Conservation (phyloP, 2,888 invertebrate species). For the Hypomecis atomaria region DNA sequence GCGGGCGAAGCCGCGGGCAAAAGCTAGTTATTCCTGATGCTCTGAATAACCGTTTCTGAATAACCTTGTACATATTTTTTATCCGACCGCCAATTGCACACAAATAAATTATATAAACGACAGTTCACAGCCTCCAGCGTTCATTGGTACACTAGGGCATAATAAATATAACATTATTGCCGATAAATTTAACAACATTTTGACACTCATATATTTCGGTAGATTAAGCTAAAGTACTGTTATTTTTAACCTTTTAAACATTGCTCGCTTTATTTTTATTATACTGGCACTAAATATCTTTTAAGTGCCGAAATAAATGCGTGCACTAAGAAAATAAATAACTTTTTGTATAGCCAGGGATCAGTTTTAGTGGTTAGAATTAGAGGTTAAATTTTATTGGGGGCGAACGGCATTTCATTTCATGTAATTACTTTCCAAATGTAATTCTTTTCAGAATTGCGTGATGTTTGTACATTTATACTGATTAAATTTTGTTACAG, state of each 20-base stretch:
- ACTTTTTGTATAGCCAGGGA: background rate
- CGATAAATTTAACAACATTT: conserved; percentile 22
- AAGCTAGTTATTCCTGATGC: too few species aligned
- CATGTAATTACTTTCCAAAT: too few species aligned
- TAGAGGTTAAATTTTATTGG: too few species aligned
- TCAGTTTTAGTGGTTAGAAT: background rate
- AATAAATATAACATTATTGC: conserved; percentile 20
- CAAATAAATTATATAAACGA: conserved; percentile 18
- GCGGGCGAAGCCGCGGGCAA: too few species aligned
- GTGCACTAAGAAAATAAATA: background rate
- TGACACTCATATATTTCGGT: conserved; percentile 12
- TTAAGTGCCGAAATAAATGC: background rate
- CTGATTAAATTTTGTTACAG: too few species aligned
- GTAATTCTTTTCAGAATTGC: too few species aligned
- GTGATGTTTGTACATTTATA: too few species aligned
- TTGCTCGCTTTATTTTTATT: background rate
- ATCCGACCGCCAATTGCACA: background rate
- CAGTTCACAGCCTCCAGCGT: conserved; percentile 13
- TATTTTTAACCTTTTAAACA: background rate
- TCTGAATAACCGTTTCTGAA: too few species aligned
- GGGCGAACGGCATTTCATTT: too few species aligned
- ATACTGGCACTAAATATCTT: background rate
- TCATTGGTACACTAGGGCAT: conserved; percentile 12
- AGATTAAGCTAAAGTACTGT: background rate
- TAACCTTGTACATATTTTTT: too few species aligned